Percentiles rank a stretch among this genome's conserved stretches.
Evolutionary conservation across 2,113 vertebrate genomes (phyloP).

Genomic region (Catharus minimus): DNA sequence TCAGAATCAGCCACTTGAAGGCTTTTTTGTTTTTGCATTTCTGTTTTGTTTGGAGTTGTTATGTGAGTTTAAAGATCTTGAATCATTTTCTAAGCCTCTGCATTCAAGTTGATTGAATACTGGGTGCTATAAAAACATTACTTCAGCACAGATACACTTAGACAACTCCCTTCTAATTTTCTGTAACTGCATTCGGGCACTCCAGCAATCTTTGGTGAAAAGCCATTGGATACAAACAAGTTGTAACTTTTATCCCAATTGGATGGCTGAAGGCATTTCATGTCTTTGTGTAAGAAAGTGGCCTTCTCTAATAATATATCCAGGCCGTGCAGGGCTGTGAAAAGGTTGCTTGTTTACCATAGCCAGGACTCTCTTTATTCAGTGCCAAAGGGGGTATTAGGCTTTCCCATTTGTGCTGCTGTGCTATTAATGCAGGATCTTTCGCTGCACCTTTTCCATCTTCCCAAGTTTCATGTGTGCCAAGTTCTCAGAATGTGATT

Average conservation of each 20-base stretch:
- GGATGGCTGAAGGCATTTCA: slow-evolving; percentile 1
- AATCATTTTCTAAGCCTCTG: slow-evolving; percentile 53
- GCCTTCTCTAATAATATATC: neutral
- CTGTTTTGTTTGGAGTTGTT: slow-evolving; percentile 64
- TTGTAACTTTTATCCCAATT: slow-evolving; percentile 12
- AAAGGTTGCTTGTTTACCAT: neutral
- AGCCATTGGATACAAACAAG: slow-evolving; percentile 34
- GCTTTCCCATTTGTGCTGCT: neutral
- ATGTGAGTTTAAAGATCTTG: slow-evolving; percentile 50
- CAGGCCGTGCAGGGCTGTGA: neutral
- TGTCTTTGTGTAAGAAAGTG: neutral
- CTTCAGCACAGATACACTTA: slow-evolving; percentile 58
- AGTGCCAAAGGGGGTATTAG: neutral
- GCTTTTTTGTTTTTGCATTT: slow-evolving; percentile 46
- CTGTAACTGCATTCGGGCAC: neutral
- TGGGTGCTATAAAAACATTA: slow-evolving; percentile 57
- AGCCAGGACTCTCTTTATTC: neutral
- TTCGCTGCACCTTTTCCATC: neutral
- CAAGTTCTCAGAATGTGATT: neutral
- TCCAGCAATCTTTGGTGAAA: slow-evolving; percentile 37
- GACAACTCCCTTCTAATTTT: slow-evolving; percentile 46
- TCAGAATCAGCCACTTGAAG: slow-evolving; percentile 52
- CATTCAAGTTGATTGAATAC: slow-evolving; percentile 54
- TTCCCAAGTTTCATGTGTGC: neutral
- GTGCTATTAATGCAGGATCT: neutral